These are phyloP conservation scores for Anomalospiza imberbis DNA, from an alignment of 2,797 vertebrate genomes.

Conservation along the genomic window DNA sequence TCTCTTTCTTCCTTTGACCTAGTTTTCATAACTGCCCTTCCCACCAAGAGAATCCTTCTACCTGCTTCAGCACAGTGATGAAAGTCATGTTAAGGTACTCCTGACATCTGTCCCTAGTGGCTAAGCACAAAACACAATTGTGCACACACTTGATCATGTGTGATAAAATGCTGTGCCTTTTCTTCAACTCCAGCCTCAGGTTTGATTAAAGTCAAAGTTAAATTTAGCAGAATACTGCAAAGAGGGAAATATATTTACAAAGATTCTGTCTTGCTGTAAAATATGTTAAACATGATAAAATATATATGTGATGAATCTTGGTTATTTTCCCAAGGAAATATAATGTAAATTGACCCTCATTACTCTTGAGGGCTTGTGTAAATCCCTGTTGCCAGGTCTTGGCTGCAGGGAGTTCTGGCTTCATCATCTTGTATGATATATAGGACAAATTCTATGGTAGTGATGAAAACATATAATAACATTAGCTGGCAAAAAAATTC, in stretches of 20 bases:
- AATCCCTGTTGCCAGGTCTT: neutral
- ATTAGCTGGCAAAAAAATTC: neutral
- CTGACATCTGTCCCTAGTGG: neutral
- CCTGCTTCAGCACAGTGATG: neutral
- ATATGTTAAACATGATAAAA: neutral
- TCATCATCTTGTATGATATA: neutral
- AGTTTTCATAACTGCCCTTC: neutral
- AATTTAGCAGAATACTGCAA: neutral
- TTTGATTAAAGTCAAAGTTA: slow-evolving; percentile 23
- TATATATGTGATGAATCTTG: neutral
- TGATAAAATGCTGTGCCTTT: neutral
- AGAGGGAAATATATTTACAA: neutral
- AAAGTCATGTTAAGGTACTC: neutral
- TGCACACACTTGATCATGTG: neutral
- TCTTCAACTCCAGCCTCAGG: neutral
- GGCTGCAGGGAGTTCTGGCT: neutral
- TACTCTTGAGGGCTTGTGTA: neutral
- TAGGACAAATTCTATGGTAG: neutral
- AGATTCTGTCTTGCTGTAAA: neutral
- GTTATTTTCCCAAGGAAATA: slow-evolving; percentile 1
- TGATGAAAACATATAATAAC: neutral
- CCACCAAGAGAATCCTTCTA: neutral
- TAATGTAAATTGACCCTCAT: neutral
- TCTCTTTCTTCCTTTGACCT: neutral
- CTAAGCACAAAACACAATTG: neutral